Conservation (phyloP, 2,888 invertebrate genomes). For the Marasmarcha lunaedactyla region DNA sequence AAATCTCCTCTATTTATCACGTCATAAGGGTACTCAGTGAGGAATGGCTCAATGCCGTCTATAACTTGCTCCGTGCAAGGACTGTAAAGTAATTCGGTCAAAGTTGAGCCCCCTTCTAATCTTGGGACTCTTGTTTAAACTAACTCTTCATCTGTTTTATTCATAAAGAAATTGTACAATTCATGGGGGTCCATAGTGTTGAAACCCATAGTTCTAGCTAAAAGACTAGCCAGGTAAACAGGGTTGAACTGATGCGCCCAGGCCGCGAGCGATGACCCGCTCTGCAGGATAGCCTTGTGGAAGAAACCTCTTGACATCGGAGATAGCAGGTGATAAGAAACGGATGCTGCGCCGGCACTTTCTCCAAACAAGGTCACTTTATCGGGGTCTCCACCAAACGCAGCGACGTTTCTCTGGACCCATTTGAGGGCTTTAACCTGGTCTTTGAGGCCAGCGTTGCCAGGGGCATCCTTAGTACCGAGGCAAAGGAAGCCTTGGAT, state of each 20-base stretch:
- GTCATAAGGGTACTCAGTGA: slow-evolving; percentile 40
- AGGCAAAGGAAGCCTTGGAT: slow-evolving; percentile 74
- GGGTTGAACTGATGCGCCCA: slow-evolving; percentile 52
- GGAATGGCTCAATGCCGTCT: slow-evolving; percentile 39
- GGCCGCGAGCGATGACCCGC: slow-evolving; percentile 48
- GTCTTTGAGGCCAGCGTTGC: slow-evolving; percentile 74
- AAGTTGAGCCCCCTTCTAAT: slow-evolving; percentile 25
- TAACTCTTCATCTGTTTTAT: slow-evolving; percentile 34
- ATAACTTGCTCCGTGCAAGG: slow-evolving; percentile 50
- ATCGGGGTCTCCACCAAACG: slow-evolving; percentile 51
- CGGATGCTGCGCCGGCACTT: slow-evolving; percentile 55
- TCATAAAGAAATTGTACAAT: slow-evolving; percentile 41
- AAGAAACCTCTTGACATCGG: slow-evolving; percentile 45
- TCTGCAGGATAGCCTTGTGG: slow-evolving; percentile 51
- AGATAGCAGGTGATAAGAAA: slow-evolving; percentile 43
- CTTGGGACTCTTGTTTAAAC: slow-evolving; percentile 15
- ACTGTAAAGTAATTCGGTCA: slow-evolving; percentile 42
- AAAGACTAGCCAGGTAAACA: slow-evolving; percentile 34
- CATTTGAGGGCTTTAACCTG: slow-evolving; percentile 53
- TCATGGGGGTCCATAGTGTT: slow-evolving; percentile 38
- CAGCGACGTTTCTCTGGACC: slow-evolving; percentile 44
- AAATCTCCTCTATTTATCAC: slow-evolving; percentile 45
- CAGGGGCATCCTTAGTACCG: slow-evolving; percentile 73
- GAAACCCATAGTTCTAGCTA: slow-evolving; percentile 47
- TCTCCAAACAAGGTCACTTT: slow-evolving; percentile 56